Base-by-base conservation (phyloP, 2,113 vertebrate genomes). In the Zeus faber region DNA sequence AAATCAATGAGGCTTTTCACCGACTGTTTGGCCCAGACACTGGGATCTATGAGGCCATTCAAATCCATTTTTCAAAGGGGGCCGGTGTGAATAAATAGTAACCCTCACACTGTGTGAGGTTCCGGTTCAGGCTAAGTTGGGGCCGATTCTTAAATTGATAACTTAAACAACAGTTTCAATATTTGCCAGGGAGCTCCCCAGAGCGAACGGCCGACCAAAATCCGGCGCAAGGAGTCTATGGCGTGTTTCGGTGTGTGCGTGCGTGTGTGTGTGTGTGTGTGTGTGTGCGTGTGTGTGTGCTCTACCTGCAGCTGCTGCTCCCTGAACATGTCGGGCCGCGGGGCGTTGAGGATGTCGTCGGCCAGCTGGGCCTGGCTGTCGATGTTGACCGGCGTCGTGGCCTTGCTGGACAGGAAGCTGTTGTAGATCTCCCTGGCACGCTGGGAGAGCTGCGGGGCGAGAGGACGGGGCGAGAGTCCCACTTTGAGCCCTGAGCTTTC, bases 361-460 rank as follows among this genome's bases (percentile, higher is more conserved):
- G 95, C 96, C 65, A 99, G 49, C 82, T 98, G 95, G 25, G 95
- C 96, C 66, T 97, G 95, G 79, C 95, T 98, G 43, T 99, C 97
- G 16, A 99, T 98, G 88, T 99, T 99, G 79, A 98, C 95, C 0
- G 97, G 97, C 0, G 92, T 98, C 17, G 93, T 94, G 57, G 97
- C 97, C 80, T 96, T 97, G 83, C 94, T 97, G 72, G 96, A 95
- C 74, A 99, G 86, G 76, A 98, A 99, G 44, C 90, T 94, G 72
- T 89, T 94, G 88, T 97, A 98, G 86, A 99, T 99, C 77, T 99
- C 97, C 9, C 92, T 90, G 62, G 97, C 97, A 52, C 93, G 93
- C 86, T 91, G 92, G 64, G 95, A 95, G 55, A 98, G 90, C 97
- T 95, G 80, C 4, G 50, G 46, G n/a, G n/a, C n/a, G n/a, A n/a